Evolutionary conservation across 1,140 invertebrate species (phyloP), one percentile per base, ranked within the genome.

Genomic region (Aphelenchoides fujianensis): DNA sequence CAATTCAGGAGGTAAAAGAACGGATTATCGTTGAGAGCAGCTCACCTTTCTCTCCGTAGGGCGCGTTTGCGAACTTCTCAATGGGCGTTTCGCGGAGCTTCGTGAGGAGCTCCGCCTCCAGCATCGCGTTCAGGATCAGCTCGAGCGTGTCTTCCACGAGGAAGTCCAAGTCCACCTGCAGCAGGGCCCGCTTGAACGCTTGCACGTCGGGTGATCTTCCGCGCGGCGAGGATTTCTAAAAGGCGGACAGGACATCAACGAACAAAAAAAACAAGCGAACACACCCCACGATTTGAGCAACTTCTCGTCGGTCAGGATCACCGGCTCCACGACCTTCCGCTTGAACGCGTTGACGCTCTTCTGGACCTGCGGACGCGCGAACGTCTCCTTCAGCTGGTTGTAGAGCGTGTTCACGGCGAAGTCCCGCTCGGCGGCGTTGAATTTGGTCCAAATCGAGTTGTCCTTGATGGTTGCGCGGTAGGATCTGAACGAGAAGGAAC

Each of bases 181-280:
- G 30, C 16, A 76, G 16, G 12, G 74, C 74, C n/a, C 16, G 41
- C 19, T 78, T 69, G 48, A 79, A 76, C 57, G 37, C 69, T 61
- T 70, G 54, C 19, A 68, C 75, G 53, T 66, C 32, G 31, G 34
- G 74, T 41, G n/a, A 76, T 16, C 52, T 75, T 79, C 19, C 74
- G 72, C 0, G 77, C 79, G 12, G 75, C 72, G 5, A 76, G 34
- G 55, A 76, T 76, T 35, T 72, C 74, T 76, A 72, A 70, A 80
- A 55, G 52, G n/a, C 9, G n/a, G n/a, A n/a, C 5, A 35, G 9
- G 9, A 59, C 30, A 7, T 5, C 7, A 64, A 23, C 61, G 28
- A 68, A 1, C 23, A n/a, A n/a, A n/a, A n/a, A n/a, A n/a, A 31
- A 69, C 16, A 23, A 0, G 2, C 30, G 16, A 72, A 3, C 27